Evolutionary conservation across 2,113 vertebrate species (phyloP).

Genomic region (Thermophis baileyi): DNA sequence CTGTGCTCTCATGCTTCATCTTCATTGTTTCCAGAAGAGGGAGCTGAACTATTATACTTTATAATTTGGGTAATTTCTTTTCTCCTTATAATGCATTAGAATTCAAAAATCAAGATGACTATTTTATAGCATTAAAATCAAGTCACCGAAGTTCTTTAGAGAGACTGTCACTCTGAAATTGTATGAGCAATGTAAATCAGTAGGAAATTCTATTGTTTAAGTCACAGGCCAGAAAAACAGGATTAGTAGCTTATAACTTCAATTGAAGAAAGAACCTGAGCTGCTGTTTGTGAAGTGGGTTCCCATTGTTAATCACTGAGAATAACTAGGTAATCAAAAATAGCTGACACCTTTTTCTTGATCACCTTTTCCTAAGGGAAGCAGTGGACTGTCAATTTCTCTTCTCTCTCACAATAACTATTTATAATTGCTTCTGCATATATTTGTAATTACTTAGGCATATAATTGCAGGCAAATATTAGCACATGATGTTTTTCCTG

Average conservation of each 20-base stretch:
- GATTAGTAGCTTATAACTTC: background rate
- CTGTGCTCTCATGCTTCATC: slow-evolving; percentile 16
- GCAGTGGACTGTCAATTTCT: background rate
- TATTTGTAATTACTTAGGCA: background rate
- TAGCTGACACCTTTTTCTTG: background rate
- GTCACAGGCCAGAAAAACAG: background rate
- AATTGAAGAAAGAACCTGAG: background rate
- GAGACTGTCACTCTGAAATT: background rate
- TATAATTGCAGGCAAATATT: background rate
- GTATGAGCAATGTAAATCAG: background rate
- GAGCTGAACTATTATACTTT: slow-evolving; percentile 38
- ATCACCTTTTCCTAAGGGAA: background rate
- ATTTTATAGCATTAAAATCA: background rate
- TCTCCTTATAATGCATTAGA: background rate
- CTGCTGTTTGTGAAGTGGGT: background rate
- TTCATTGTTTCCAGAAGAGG: slow-evolving; percentile 44
- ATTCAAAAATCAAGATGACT: background rate
- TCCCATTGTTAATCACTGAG: background rate
- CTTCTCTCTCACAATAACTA: no score
- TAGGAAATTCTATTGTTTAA: background rate
- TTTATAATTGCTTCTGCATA: background rate
- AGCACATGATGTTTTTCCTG: background rate
- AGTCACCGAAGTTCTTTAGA: background rate
- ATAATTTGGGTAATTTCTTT: background rate
- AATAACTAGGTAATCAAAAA: background rate